Conservation (phyloP, 37 sponge, comb jelly and placozoan genomes). For the Aplysina aerophoba region DNA sequence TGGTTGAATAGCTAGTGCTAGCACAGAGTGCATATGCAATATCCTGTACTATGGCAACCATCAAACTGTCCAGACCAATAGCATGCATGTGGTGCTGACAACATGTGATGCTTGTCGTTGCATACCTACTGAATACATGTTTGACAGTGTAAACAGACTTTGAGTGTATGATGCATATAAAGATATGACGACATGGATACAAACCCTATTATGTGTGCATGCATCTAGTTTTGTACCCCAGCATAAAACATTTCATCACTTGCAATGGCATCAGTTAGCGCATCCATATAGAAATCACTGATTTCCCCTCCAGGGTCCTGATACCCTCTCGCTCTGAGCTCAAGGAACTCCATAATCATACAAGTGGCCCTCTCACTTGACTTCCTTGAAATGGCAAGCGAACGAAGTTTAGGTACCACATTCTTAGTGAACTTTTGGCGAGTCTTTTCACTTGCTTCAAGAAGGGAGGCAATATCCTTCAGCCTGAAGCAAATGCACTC, state of each 20-base stretch:
- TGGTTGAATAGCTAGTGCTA: too few species aligned
- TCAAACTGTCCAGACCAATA: too few species aligned
- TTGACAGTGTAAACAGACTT: too few species aligned
- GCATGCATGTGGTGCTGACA: too few species aligned
- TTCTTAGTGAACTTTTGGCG: neutral
- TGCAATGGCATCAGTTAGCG: slow-evolving; percentile 67
- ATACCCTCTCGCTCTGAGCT: slow-evolving; percentile 65
- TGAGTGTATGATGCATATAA: too few species aligned
- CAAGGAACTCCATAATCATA: slow-evolving; percentile 62
- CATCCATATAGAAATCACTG: slow-evolving; percentile 65
- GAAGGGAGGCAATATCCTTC: slow-evolving; percentile 52
- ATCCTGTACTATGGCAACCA: too few species aligned
- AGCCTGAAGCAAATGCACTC: slow-evolving; percentile 63
- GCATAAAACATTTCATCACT: slow-evolving; percentile 51
- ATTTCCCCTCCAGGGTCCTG: slow-evolving; percentile 56
- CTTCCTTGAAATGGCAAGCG: slow-evolving; percentile 29
- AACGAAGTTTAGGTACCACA: slow-evolving; percentile 40
- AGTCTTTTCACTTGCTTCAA: slow-evolving; percentile 27
- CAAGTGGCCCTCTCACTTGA: slow-evolving; percentile 48
- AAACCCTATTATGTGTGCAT: too few species aligned
- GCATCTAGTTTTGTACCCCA: neutral
- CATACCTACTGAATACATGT: too few species aligned
- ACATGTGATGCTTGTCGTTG: too few species aligned
- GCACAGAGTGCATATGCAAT: too few species aligned
- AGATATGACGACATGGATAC: too few species aligned